Base-by-base conservation (phyloP, 2,888 invertebrate species). In the Pseudoips prasinana region DNA sequence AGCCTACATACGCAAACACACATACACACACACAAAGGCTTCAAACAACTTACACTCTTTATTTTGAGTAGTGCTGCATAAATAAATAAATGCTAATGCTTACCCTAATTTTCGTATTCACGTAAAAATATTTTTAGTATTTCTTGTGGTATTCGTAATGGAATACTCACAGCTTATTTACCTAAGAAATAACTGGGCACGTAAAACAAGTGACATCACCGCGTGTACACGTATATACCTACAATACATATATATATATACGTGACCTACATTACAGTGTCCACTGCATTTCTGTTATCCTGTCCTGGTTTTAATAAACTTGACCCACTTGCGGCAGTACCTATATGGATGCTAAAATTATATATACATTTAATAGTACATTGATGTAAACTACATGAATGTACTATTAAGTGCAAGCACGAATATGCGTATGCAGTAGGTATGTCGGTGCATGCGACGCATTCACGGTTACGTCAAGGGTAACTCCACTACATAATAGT, bases 301-400 rank as follows among this genome's bases (percentile, higher is more conserved):
- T 77, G 84, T 66, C 78, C 84, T 79, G 75, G 73, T 74, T 81
- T 74, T 63, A 59, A 63, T 77, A 81, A 84, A 83, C 86, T 86
- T 86, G 86, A 82, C 86, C 81, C 51, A 84, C 64, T 78, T 84
- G 49, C 46, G 25, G 40, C 60, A 50, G 55, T 7, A 20, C 7
- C 20, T 64, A 62, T 62, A 67, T 72, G 58, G 64, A 68, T 71
- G 71, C 67, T 64, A 73, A 67, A 68, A 64, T 62, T 62, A 66
- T 69, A 70, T 72, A 70, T 70, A 70, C 60, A 64, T n/a, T n/a
- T n/a, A n/a, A n/a, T n/a, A n/a, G n/a, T n/a, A n/a, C n/a, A n/a
- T n/a, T n/a, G n/a, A n/a, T n/a, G n/a, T n/a, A n/a, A 48, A 47
- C 46, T 67, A 68, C 68, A 67, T 62, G 69, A 59, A 57, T 60